phyloP scores from a whole-genome alignment of 2,113 vertebrate species.

The zebrafish (Danio rerio) region GRCz12tu NC_133183.1:6623501-6624000 shows the following conservation, averaged over 20 bases:
- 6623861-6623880: background rate
- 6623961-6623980: background rate
- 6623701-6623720: constrained; percentile 9
- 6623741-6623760: constrained; percentile 6
- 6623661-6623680: background rate
- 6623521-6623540: no score
- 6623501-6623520: no score
- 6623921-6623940: background rate
- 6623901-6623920: background rate
- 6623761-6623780: background rate
- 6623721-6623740: constrained; percentile 7
- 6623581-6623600: background rate
- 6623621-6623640: background rate
- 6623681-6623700: constrained; percentile 17
- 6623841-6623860: constrained; percentile 7
- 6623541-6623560: no score
- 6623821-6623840: background rate
- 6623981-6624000: background rate
- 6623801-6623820: background rate
- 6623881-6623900: background rate
- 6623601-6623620: constrained; percentile 8
- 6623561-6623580: no score
- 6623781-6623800: background rate
- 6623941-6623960: background rate
- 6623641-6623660: background rate